Percentiles rank a stretch among this genome's conserved stretches.
These are phyloP conservation scores for Cacatua alba DNA, from an alignment of 2,113 vertebrate species.

Conservation along the genomic window DNA sequence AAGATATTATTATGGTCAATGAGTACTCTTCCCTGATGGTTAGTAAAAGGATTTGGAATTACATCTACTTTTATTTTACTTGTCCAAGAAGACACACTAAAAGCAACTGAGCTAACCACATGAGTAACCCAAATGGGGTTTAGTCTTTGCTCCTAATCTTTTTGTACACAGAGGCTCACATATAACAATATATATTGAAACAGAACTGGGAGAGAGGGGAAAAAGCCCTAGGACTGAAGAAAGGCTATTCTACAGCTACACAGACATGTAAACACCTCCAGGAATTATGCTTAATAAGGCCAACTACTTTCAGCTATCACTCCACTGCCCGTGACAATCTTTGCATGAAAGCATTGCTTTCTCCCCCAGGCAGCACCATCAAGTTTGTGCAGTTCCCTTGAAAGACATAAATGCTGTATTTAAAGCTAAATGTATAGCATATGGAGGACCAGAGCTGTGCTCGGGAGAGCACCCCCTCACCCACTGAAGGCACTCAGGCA, in stretches of 20 bases:
- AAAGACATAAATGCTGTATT: constrained; percentile 35
- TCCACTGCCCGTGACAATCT: not conserved
- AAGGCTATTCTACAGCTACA: constrained; percentile 24
- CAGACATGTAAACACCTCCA: constrained; percentile 17
- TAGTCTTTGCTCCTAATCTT: not conserved
- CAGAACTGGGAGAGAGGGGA: not conserved
- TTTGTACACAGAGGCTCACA: not conserved
- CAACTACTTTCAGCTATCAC: constrained; percentile 28
- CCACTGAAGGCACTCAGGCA: not conserved
- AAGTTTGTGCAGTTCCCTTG: not conserved
- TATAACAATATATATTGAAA: not conserved
- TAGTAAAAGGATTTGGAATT: constrained; percentile 26
- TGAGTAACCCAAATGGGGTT: not conserved
- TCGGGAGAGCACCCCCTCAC: not conserved
- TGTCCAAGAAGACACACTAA: not conserved
- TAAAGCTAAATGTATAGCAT: constrained; percentile 35
- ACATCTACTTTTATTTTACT: constrained; percentile 35
- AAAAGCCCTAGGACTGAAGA: not conserved
- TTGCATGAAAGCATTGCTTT: constrained; percentile 25
- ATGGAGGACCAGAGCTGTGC: not conserved
- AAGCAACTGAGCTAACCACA: not conserved
- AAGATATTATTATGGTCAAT: constrained; percentile 48
- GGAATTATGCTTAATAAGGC: constrained; percentile 48
- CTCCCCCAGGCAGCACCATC: constrained; percentile 21
- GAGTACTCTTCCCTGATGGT: constrained; percentile 10